Conservation (phyloP, 2,797 vertebrate species). For the Fistularia commersonii region DNA sequence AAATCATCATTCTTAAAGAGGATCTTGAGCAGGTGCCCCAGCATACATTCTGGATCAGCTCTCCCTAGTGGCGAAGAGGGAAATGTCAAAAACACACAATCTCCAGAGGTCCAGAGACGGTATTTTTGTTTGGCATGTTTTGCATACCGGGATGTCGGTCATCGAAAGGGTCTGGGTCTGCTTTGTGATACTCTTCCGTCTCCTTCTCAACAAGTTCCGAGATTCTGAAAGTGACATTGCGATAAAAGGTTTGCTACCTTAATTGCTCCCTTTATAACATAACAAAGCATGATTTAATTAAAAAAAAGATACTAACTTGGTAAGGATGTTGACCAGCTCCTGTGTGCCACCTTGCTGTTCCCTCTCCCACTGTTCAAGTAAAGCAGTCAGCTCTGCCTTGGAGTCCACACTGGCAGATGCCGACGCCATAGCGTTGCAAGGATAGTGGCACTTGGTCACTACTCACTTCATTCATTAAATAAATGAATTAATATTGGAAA, state of each 20-base stretch:
- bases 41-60: slow-evolving; percentile 94
- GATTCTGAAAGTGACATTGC: slow-evolving; percentile 78
- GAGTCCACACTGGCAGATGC: slow-evolving; percentile 86
- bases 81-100: slow-evolving; percentile 39
- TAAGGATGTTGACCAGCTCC: slow-evolving; percentile 91
- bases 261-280: not conserved
- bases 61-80: slow-evolving; percentile 78
- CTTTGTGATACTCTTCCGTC: slow-evolving; percentile 97
- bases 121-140: not conserved
- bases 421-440: slow-evolving; percentile 70
- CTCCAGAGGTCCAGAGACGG: not conserved
- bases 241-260: not conserved
- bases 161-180: slow-evolving; percentile 97
- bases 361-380: slow-evolving; percentile 96
- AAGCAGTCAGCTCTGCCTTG: slow-evolving; percentile 93
- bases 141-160: slow-evolving; percentile 92
- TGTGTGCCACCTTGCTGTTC: slow-evolving; percentile 90
- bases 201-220: slow-evolving; percentile 97
- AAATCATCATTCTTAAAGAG: slow-evolving; percentile 99
- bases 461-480: not conserved
- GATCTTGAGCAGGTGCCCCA: slow-evolving; percentile 96
- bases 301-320: slow-evolving; percentile 80
- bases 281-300: not conserved
- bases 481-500: not conserved
- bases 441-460: not conserved